Percentiles rank a stretch among this genome's conserved stretches.
These are phyloP conservation scores for Cromileptes altivelis DNA, from an alignment of 2,113 vertebrate genomes.

Conservation along the genomic window DNA sequence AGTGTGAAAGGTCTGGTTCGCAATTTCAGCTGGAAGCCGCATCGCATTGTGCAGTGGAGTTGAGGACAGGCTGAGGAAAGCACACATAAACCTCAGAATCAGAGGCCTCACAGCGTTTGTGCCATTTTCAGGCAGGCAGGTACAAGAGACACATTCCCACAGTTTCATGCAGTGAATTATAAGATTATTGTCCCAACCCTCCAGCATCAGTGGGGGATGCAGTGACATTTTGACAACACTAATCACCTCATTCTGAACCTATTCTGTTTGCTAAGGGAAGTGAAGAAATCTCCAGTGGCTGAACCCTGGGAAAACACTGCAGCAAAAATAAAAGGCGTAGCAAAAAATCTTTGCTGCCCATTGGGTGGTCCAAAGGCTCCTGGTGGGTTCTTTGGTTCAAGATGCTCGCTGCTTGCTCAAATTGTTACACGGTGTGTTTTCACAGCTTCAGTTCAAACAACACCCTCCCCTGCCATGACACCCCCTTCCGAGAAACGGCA, in stretches of 20 bases:
- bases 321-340: slow-evolving; percentile 35
- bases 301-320: slow-evolving; percentile 12
- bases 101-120: neutral
- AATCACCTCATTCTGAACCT: slow-evolving; percentile 70
- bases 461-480: slow-evolving; percentile 23
- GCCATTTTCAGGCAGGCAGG: slow-evolving; percentile 26
- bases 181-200: slow-evolving; percentile 56
- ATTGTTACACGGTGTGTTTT: slow-evolving; percentile 66
- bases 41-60: slow-evolving; percentile 34
- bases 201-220: slow-evolving; percentile 36
- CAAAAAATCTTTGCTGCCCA: slow-evolving; percentile 32
- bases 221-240: slow-evolving; percentile 71
- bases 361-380: slow-evolving; percentile 57
- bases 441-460: slow-evolving; percentile 69
- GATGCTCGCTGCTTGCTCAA: slow-evolving; percentile 58
- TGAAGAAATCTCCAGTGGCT: slow-evolving; percentile 27
- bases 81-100: slow-evolving; percentile 10
- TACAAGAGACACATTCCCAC: slow-evolving; percentile 12
- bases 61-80: slow-evolving; percentile 13
- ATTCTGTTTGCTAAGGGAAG: slow-evolving; percentile 54
- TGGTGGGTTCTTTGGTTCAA: slow-evolving; percentile 56
- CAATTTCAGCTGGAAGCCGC: slow-evolving; percentile 57
- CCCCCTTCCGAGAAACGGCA: slow-evolving; percentile 34
- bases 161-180: slow-evolving; percentile 28
- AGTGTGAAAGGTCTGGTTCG: slow-evolving; percentile 50